Conservation (phyloP, 2,797 vertebrate species). For the Thamnophis elegans region DNA sequence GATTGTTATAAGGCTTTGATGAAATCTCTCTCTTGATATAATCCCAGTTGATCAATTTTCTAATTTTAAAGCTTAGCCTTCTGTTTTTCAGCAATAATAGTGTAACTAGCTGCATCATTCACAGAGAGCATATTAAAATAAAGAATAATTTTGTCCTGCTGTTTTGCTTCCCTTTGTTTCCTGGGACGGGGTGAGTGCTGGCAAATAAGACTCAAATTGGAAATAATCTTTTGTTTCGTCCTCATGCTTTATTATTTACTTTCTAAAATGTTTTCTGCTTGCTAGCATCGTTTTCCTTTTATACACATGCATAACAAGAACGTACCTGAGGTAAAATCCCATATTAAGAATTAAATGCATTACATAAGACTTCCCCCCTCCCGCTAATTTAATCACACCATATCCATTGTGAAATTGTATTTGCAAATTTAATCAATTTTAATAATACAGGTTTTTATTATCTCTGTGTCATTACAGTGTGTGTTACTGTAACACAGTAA, state of each 20-base stretch:
- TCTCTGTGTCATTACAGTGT: background rate
- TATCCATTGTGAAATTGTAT: slow-evolving; percentile 14
- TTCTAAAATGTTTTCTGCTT: slow-evolving; percentile 15
- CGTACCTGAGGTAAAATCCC: background rate
- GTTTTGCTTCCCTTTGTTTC: slow-evolving; percentile 44
- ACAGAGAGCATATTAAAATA: slow-evolving; percentile 49
- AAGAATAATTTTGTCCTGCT: slow-evolving; percentile 42
- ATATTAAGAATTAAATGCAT: slow-evolving; percentile 7
- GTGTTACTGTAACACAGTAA: background rate
- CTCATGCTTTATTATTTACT: slow-evolving; percentile 35
- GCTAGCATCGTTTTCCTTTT: slow-evolving; percentile 45
- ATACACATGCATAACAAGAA: background rate
- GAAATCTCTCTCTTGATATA: slow-evolving; percentile 67
- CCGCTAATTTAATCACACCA: background rate
- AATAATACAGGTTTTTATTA: background rate
- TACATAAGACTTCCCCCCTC: background rate
- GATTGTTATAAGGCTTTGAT: slow-evolving; percentile 70
- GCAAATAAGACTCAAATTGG: slow-evolving; percentile 56
- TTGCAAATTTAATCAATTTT: slow-evolving; percentile 2
- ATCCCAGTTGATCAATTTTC: slow-evolving; percentile 72
- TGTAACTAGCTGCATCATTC: slow-evolving; percentile 46
- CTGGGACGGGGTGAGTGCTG: slow-evolving; percentile 14
- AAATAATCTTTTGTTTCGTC: slow-evolving; percentile 34
- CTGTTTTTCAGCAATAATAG: slow-evolving; percentile 60
- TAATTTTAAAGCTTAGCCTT: slow-evolving; percentile 65